phyloP scores from a whole-genome alignment of 2,113 vertebrate species.

The Cryptotis parvus region DNA sequence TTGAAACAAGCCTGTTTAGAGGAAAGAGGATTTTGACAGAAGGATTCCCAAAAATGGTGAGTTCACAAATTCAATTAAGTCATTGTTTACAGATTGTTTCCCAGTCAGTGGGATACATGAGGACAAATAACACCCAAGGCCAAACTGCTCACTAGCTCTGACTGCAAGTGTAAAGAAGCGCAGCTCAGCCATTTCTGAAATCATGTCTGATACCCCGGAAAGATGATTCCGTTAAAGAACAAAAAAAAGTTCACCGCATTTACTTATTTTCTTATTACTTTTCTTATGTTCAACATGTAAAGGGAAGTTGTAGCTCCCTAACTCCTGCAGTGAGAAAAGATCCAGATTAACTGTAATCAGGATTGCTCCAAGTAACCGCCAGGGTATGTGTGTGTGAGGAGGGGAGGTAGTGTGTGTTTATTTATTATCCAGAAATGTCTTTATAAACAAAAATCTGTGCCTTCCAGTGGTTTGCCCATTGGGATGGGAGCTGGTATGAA shows the following conservation, averaged over 20 bases:
- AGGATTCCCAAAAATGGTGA: not conserved
- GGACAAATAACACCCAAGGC: not conserved
- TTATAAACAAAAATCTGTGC: not conserved
- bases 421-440: not conserved
- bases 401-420: too few species aligned
- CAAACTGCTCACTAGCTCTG: not conserved
- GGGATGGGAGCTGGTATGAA: not conserved
- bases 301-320: not conserved
- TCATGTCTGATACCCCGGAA: not conserved
- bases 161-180: not conserved
- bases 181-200: slow-evolving; percentile 12
- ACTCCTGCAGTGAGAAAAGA: not conserved
- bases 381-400: not conserved
- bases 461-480: not conserved
- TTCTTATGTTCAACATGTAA: too few species aligned
- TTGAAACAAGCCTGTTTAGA: not conserved
- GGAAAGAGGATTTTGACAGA: not conserved
- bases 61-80: not conserved
- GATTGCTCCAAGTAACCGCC: too few species aligned
- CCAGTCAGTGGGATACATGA: not conserved
- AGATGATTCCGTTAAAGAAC: not conserved
- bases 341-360: not conserved
- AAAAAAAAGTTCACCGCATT: not conserved
- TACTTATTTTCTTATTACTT: not conserved
- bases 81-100: not conserved